Evolutionary conservation across 2,113 vertebrate species (phyloP).

Genomic region (Sterrhoptilus dennistouni): DNA sequence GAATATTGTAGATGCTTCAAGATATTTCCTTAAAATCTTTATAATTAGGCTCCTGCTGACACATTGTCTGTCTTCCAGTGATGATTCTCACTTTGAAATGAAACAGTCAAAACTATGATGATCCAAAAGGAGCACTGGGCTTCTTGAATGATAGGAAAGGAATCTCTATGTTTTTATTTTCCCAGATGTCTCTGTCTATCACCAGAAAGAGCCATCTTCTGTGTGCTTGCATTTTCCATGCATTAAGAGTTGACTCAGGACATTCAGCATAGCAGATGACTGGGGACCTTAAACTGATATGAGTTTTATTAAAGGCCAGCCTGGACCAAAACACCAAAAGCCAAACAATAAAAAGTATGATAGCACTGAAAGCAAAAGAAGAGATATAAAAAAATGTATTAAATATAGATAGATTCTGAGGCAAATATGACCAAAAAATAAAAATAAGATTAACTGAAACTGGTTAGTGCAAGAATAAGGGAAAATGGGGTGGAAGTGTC

Average conservation of each 20-base stretch:
- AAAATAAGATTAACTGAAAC: neutral
- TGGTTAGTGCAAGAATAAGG: neutral
- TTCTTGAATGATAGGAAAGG: neutral
- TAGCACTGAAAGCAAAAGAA: neutral
- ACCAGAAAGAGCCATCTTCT: neutral
- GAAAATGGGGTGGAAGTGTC: neutral
- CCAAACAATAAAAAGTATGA: neutral
- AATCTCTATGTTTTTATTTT: neutral
- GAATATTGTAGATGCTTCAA: neutral
- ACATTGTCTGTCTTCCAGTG: neutral
- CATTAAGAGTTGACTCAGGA: neutral
- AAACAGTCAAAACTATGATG: neutral
- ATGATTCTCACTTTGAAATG: neutral
- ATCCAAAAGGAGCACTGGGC: neutral
- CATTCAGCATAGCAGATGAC: neutral
- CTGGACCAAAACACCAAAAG: neutral
- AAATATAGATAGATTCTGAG: neutral
- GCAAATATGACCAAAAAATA: neutral
- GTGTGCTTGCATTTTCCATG: neutral
- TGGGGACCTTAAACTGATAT: neutral
- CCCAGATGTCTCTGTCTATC: neutral
- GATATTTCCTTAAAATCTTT: neutral
- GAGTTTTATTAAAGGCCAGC: neutral
- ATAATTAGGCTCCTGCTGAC: neutral
- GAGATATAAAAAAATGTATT: neutral